A percentile compares a stretch with the other conserved stretches of the same genome.
These are phyloP conservation scores for Oegoconia quadripuncta DNA, from an alignment of 2,888 invertebrate species.

Conservation along the genomic window DNA sequence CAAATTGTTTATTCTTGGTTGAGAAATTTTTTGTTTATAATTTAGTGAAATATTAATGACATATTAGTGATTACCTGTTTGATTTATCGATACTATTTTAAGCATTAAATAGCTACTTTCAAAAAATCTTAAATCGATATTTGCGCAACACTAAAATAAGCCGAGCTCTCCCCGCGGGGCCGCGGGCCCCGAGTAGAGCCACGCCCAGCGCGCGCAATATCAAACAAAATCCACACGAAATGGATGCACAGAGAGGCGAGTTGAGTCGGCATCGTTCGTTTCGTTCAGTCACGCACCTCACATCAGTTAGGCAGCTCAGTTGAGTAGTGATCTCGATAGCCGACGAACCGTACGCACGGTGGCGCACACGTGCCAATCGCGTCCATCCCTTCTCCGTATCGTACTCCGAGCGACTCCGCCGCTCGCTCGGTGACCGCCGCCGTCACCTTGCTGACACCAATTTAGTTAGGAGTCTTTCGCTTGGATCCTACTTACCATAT, in stretches of 20 bases:
- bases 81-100: too few species aligned
- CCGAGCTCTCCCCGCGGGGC: constrained; percentile 44
- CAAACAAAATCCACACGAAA: constrained; percentile 65
- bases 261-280: constrained; percentile 45
- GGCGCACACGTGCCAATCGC: constrained; percentile 56
- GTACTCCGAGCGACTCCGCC: constrained; percentile 40
- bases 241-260: constrained; percentile 56
- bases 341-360: constrained; percentile 57
- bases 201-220: constrained; percentile 72
- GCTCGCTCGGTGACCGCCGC: constrained; percentile 34
- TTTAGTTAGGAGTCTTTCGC: constrained; percentile 10
- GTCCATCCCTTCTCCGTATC: constrained; percentile 46
- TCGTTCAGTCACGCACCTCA: constrained; percentile 63
- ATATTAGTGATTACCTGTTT: too few species aligned
- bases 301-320: constrained; percentile 42
- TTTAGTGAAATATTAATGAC: too few species aligned
- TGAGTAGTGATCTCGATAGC: constrained; percentile 61
- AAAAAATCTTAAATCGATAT: constrained; percentile 38
- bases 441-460: background rate
- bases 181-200: constrained; percentile 53
- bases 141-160: constrained; percentile 48
- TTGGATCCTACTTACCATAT: constrained; percentile 32
- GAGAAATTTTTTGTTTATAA: too few species aligned
- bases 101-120: too few species aligned
- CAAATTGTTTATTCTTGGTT: too few species aligned